Percentiles rank a stretch among this genome's conserved stretches.
These are phyloP conservation scores for Mus spicilegus DNA, from an alignment of 2,113 vertebrate genomes.

Conservation along the genomic window DNA sequence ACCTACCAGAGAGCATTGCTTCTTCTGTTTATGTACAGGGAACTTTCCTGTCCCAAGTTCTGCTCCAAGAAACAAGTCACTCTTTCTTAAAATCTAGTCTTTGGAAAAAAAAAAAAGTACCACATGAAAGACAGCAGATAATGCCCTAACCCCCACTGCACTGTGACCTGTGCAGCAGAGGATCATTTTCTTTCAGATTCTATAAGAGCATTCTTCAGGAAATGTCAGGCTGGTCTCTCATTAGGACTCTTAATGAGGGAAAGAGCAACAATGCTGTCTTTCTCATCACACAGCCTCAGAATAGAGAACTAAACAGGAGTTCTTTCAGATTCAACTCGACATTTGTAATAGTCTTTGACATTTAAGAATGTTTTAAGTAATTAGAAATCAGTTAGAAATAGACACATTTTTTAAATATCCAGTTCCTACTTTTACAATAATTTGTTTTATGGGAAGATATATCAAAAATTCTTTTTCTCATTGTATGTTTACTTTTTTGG, in stretches of 20 bases:
- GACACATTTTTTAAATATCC: neutral
- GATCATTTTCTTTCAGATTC: conserved; percentile 22
- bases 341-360: conserved; percentile 6
- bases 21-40: conserved; percentile 8
- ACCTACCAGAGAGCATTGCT: neutral
- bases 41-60: neutral
- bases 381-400: conserved; percentile 29
- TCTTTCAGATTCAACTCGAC: neutral
- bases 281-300: neutral
- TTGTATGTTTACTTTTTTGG: neutral
- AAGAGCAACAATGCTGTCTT: neutral
- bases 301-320: conserved; percentile 30
- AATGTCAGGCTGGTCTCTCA: neutral
- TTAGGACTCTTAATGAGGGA: conserved; percentile 11
- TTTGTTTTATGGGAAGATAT: conserved; percentile 38
- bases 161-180: neutral
- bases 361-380: neutral
- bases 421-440: neutral
- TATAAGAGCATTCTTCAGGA: neutral
- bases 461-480: neutral
- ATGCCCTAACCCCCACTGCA: conserved; percentile 23
- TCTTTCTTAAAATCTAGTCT: neutral
- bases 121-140: neutral
- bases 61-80: conserved; percentile 1
- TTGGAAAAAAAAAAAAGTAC: neutral